Evolutionary conservation across 2,113 vertebrate species (phyloP).

Genomic region (Leuciscus idus): DNA sequence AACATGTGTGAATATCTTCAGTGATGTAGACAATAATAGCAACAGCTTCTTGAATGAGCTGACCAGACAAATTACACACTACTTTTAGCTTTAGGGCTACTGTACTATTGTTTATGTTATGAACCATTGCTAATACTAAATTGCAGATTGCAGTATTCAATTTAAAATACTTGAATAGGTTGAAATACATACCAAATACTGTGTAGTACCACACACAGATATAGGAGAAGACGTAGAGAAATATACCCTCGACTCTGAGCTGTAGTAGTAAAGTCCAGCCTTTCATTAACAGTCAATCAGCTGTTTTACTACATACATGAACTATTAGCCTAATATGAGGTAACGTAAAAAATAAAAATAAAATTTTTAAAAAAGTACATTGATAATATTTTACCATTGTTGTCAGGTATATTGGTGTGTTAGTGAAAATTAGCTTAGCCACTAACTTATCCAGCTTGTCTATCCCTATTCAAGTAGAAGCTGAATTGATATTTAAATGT

Average conservation of each 20-base stretch:
- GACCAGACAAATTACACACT: background rate
- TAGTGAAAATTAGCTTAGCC: background rate
- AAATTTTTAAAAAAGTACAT: background rate
- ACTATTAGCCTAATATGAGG: too few species aligned
- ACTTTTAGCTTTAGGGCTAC: background rate
- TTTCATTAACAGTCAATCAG: background rate
- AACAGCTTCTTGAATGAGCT: slow-evolving; percentile 4
- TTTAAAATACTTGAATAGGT: background rate
- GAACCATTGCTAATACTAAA: background rate
- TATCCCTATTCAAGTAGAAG: background rate
- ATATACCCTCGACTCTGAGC: background rate
- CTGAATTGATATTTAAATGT: background rate
- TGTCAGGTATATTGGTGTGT: background rate
- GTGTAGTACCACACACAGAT: background rate
- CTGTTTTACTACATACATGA: background rate
- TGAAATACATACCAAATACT: background rate
- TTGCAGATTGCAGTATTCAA: background rate
- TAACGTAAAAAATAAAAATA: background rate
- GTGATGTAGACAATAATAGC: slow-evolving; percentile 51
- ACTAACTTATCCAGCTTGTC: background rate
- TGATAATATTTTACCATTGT: background rate
- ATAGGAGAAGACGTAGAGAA: background rate
- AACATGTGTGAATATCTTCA: slow-evolving; percentile 46
- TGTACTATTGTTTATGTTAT: slow-evolving; percentile 8
- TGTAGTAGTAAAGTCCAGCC: background rate